Percentiles rank a stretch among this genome's conserved stretches.
Conservation (phyloP, 2,797 vertebrate species). For the Pipistrellus pygmaeus region DNA sequence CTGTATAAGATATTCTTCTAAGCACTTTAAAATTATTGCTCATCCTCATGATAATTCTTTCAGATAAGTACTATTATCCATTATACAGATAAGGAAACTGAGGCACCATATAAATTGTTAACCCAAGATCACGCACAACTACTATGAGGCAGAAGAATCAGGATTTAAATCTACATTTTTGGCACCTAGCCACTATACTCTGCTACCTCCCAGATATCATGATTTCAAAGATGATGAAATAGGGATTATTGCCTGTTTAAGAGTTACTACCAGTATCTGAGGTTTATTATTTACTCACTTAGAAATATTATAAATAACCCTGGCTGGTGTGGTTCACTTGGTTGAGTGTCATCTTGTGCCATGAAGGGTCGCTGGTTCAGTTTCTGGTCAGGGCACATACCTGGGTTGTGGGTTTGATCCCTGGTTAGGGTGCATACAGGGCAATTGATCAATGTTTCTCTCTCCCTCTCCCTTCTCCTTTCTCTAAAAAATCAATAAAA, state of each 20-base stretch:
- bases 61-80: background rate
- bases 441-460: background rate
- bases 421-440: background rate
- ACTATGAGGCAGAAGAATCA: background rate
- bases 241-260: background rate
- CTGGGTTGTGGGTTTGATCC: background rate
- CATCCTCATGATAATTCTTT: background rate
- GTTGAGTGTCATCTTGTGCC: background rate
- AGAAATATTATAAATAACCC: constrained; percentile 35
- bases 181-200: background rate
- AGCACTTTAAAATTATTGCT: constrained; percentile 19
- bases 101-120: constrained; percentile 20
- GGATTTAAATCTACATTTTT: constrained; percentile 42
- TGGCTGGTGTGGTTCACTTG: background rate
- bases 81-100: background rate
- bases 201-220: background rate
- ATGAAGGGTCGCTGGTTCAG: background rate
- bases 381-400: background rate
- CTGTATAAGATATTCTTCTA: background rate
- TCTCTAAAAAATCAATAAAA: background rate
- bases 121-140: constrained; percentile 3
- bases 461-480: background rate
- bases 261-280: constrained; percentile 20
- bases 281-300: constrained; percentile 51
- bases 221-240: constrained; percentile 20